Percentiles rank a stretch among this genome's conserved stretches.
phyloP scores from a whole-genome alignment of 2,113 vertebrate genomes.

The Phalacrocorax aristotelis region DNA sequence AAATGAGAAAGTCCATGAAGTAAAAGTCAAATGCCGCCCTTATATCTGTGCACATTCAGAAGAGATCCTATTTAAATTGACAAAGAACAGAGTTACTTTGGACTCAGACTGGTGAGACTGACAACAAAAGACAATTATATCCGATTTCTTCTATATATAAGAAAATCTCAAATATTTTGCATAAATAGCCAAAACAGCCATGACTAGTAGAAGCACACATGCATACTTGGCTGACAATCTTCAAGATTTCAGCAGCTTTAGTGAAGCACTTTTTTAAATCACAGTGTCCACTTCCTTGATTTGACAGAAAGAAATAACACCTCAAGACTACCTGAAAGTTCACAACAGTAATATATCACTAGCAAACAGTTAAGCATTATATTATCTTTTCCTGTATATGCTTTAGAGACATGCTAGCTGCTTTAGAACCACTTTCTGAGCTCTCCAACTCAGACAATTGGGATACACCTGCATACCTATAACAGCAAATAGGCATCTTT shows the following conservation, averaged over 20 bases:
- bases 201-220: not conserved
- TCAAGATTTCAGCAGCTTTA: not conserved
- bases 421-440: not conserved
- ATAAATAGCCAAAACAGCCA: not conserved
- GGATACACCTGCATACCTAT: not conserved
- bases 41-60: not conserved
- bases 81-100: not conserved
- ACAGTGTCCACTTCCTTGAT: not conserved
- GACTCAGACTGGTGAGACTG: not conserved
- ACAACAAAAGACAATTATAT: not conserved
- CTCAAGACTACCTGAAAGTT: not conserved
- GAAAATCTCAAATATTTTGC: not conserved
- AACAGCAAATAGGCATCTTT: not conserved
- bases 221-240: not conserved
- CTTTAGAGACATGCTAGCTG: not conserved
- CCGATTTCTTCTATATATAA: not conserved
- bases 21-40: not conserved
- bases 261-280: not conserved
- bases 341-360: not conserved
- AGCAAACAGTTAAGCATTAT: not conserved
- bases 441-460: not conserved
- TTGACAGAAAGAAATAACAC: not conserved
- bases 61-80: not conserved
- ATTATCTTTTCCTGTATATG: not conserved
- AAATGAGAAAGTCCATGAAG: not conserved